Base-by-base conservation (phyloP, 1,140 invertebrate species). In the Fopius arisanus region DNA sequence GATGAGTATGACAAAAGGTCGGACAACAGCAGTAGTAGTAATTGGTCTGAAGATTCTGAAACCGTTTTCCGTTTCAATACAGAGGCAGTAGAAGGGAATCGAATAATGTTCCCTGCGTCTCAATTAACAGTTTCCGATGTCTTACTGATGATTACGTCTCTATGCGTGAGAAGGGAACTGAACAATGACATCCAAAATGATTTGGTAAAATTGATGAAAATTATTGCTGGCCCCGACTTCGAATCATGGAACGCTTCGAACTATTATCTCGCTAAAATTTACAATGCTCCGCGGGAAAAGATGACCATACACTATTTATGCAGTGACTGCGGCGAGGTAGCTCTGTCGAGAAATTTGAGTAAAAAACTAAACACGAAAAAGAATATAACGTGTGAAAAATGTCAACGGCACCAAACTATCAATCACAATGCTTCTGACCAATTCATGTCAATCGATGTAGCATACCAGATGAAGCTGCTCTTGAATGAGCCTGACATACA, bases 391-490 rank as follows among this genome's bases (percentile, higher is more conserved):
- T 66, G 62, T 69, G 26, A 72, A 37, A 6, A 65, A 5, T 72
- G 74, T 51, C 0, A 76, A 26, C 33, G 10, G 2, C 40, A 43
- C 16, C 62, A 41, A 67, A 75, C 21, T 66, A 26, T 43, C 19
- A 23, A 73, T 14, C 14, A 41, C 14, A 37, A 67, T 3, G 0
- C 19, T 66, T 31, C 40, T 41, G 12, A 37, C 70, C 75, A 73
- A 26, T 76, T 76, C 51, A 65, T 76, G 29, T 73, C 69, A 1
- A 67, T 75, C n/a, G 70, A 75, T 69, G 51, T 72, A 41, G 67
- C 68, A 51, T 72, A 75, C 31, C 70, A 75, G 23, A 40, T 75
- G 26, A 16, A 67, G 67, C 12, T 72, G 16, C n/a, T 72, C 0
- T 54, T 75, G 1, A 43, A 51, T 48, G 51, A 72, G 16, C 16